Evolutionary conservation across 1,140 invertebrate species (phyloP), one percentile per base, ranked within the genome.

Genomic region (Drosophila bocki): DNA sequence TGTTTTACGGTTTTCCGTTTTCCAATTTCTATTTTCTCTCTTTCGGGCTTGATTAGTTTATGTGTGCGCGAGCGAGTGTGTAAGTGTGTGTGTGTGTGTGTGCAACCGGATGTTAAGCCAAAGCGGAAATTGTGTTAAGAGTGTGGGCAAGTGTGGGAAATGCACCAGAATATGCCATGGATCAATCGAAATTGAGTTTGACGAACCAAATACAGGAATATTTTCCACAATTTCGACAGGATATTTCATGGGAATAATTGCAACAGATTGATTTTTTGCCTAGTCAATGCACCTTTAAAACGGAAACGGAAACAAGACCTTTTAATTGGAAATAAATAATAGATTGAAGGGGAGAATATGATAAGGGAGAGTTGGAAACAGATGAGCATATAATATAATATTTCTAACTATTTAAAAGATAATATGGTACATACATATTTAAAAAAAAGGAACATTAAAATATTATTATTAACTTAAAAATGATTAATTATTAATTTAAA

Each of bases 1-100:
- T 48, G 69, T 56, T 68, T 42, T 80, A 75, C 74, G 54, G 62
- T 59, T 60, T 60, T 64, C 61, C 50, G 29, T 69, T 54, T 64
- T 50, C 39, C 51, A 65, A 39, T 71, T 61, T 68, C 7, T 50
- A 57, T 29, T 57, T 65, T 65, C 50, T 35, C 33, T 33, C 5
- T 50, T 60, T 68, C 4, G 47, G 35, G 11, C 35, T 62, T 61
- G 56, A 68, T 68, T 60, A 60, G 64, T 59, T 68, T 68, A 50
- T 11, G 33, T 37, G 51, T 57, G 29, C 19, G 17, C 35, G 11
- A 17, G 42, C 4, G 5, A 12, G 0, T 19, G 17, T 11, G 26
- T 32, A 29, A 1, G 26, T 33, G 12, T 26, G 62, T 26, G 39
- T 35, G 32, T 37, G 50, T 33, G 35, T 26, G 37, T n/a, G 53